Base-by-base conservation (phyloP, 2,797 vertebrate genomes). In the Argentina silus region DNA sequence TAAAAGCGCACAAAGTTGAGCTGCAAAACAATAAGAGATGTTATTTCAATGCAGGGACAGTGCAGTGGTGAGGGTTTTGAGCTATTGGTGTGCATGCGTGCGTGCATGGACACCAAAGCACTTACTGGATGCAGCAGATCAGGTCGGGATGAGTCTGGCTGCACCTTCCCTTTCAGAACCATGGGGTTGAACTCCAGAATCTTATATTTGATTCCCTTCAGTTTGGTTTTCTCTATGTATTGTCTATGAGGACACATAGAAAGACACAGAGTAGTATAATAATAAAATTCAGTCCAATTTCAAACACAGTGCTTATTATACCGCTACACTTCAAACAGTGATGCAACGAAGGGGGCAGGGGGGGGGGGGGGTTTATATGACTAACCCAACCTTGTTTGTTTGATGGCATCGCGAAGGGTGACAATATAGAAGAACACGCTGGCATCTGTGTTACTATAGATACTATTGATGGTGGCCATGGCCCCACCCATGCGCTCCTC, bases 1-100 rank as follows among this genome's bases (percentile, higher is more conserved):
- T 98, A 99, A 91, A 98, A 97, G 56, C 97, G 95, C 61, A 96
- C 96, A 74, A 99, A 99, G 86, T 99, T 99, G 74, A 99, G 94
- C 98, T 99, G 90, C n/a, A 79, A 86, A 83, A 76, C 3, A 81
- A 53, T 63, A 48, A 19, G 27, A 45, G 21, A 14, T 1, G 1
- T 1, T 4, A 48, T 27, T 12, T 43, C 21, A 36, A 50, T 9
- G 6, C 15, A 45, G 56, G 42, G 55, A 21, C 45, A 55, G 9
- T 63, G 23, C 10, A 10, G 53, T 21, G 36, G 27, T 47, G 45
- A 17, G 0, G 42, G 45, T 36, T 0, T 45, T 2, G 0, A 14
- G 3, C 9, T 36, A 4, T 36, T 36, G 27, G 27, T 42, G 6
- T 12, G 11, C 8, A 6, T 42, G 4, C 0, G 8, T 5, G 44